These are phyloP conservation scores for Xylocopa sonorina DNA, from an alignment of 1,140 invertebrate genomes.

Conservation along the genomic window DNA sequence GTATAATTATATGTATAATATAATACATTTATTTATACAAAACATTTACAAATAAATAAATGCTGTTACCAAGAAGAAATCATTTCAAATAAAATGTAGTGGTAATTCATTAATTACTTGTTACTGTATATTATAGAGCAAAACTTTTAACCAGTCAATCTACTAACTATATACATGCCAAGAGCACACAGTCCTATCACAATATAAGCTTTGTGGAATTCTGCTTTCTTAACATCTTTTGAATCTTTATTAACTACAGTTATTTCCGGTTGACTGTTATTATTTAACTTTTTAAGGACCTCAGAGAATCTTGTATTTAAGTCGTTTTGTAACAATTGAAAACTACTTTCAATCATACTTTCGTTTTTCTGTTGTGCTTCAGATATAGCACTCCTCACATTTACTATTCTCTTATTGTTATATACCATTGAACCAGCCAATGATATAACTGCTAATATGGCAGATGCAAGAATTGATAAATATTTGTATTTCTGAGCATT, in stretches of 20 bases:
- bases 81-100: background rate
- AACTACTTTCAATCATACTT: constrained; percentile 50
- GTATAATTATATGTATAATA: constrained; percentile 4
- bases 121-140: background rate
- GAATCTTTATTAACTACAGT: background rate
- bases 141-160: background rate
- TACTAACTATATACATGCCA: background rate
- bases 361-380: constrained; percentile 71
- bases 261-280: background rate
- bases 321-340: constrained; percentile 64
- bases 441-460: constrained; percentile 73
- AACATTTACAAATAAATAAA: background rate
- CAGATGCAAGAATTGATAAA: constrained; percentile 76
- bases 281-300: constrained; percentile 2
- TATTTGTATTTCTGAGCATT: constrained; percentile 79
- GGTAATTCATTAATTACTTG: background rate
- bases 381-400: constrained; percentile 68
- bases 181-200: background rate
- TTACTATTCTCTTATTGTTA: constrained; percentile 73
- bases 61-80: background rate
- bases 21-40: constrained; percentile 14
- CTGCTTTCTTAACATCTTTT: background rate
- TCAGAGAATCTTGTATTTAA: constrained; percentile 48
- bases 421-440: constrained; percentile 75
- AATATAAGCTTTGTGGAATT: background rate